Evolutionary conservation across 2,797 vertebrate genomes (phyloP).

Genomic region (Hydrolagus colliei): DNA sequence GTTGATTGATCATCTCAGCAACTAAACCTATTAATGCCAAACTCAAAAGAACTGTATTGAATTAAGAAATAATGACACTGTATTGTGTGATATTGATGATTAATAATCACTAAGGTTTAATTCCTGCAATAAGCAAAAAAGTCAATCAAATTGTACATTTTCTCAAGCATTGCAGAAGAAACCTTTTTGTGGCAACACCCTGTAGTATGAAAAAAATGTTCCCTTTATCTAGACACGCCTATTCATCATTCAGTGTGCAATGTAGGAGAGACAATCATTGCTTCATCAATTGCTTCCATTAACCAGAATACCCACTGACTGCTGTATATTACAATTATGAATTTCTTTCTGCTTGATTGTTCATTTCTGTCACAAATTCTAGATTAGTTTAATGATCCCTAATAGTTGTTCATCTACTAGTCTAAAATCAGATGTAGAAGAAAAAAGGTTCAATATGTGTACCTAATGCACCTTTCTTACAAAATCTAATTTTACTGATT

Average conservation of each 20-base stretch:
- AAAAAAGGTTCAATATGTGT: conserved; percentile 8
- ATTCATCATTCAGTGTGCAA: background rate
- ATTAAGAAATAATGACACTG: conserved; percentile 17
- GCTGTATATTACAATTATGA: background rate
- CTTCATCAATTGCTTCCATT: background rate
- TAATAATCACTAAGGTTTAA: conserved; percentile 27
- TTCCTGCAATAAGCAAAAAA: conserved; percentile 15
- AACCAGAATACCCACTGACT: background rate
- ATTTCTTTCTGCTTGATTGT: background rate
- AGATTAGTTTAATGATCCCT: background rate
- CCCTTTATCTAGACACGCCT: background rate
- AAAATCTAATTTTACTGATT: conserved; percentile 18
- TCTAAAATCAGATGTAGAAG: background rate
- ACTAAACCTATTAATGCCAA: conserved; percentile 9
- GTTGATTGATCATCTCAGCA: conserved; percentile 15
- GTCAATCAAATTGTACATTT: background rate
- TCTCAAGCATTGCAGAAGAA: background rate
- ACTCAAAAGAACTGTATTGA: conserved; percentile 15
- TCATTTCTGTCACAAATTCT: background rate
- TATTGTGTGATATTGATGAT: conserved; percentile 27
- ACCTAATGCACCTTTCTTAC: background rate
- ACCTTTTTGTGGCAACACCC: background rate
- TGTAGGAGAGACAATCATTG: background rate
- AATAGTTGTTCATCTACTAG: too few species aligned
- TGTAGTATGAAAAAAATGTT: background rate